Evolutionary conservation across 2,888 invertebrate genomes (phyloP).

Genomic region (Latheticus oryzae): DNA sequence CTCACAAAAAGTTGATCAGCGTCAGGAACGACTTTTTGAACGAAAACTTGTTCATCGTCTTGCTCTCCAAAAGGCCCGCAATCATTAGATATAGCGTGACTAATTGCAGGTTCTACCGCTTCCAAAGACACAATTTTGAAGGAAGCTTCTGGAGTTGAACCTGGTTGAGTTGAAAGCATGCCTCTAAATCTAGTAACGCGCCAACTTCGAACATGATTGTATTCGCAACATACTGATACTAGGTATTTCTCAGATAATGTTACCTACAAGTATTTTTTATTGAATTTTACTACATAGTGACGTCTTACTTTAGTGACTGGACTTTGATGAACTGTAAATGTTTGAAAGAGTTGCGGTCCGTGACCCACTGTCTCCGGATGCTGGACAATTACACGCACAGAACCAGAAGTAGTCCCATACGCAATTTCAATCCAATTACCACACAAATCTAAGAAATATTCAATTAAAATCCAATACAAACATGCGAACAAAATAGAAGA

Average conservation of each 20-base stretch:
- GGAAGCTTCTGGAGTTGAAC: conserved; percentile 96
- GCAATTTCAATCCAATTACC: conserved; percentile 99
- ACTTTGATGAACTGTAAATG: conserved; percentile 96
- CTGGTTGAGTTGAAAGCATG: conserved; percentile 99
- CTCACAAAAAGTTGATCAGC: conserved; percentile 95
- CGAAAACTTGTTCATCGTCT: conserved; percentile 97
- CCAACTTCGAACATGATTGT: conserved; percentile 98
- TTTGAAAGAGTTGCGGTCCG: conserved; percentile 98
- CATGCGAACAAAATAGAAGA: conserved; percentile 1
- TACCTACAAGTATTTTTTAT: conserved; percentile 69
- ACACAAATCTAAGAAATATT: conserved; percentile 78
- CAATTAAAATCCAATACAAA: conserved; percentile 1
- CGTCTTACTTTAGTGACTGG: conserved; percentile 87
- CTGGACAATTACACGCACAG: conserved; percentile 96
- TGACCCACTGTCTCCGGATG: conserved; percentile 99
- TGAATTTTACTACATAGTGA: conserved; percentile 1
- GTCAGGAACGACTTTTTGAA: conserved; percentile 97
- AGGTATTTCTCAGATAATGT: conserved; percentile 95
- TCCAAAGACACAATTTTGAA: conserved; percentile 93
- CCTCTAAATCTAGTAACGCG: conserved; percentile 96
- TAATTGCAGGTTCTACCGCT: conserved; percentile 74
- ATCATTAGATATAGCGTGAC: conserved; percentile 74
- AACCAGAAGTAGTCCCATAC: conserved; percentile 96
- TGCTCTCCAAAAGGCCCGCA: conserved; percentile 96
- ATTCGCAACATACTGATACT: conserved; percentile 96